phyloP scores from a whole-genome alignment of 2,888 invertebrate species.

The Sicus ferrugineus region DNA sequence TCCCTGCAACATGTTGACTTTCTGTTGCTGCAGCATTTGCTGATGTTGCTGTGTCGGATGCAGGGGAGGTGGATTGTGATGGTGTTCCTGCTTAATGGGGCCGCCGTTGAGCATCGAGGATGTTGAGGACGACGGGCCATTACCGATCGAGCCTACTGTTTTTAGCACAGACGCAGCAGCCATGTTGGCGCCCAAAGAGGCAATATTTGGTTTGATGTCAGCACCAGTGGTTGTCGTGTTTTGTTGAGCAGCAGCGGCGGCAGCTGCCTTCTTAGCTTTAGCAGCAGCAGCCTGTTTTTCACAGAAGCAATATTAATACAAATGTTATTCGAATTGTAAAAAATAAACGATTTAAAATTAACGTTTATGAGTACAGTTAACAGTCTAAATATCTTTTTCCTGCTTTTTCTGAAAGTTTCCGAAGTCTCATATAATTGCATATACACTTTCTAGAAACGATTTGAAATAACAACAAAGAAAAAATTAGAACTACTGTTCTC shows the following conservation, averaged over 20 bases:
- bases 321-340: neutral
- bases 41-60: slow-evolving; percentile 57
- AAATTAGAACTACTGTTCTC: too few species aligned
- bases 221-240: slow-evolving; percentile 43
- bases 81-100: slow-evolving; percentile 51
- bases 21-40: slow-evolving; percentile 39
- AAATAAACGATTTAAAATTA: neutral
- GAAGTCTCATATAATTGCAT: neutral
- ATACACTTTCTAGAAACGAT: too few species aligned
- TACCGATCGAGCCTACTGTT: slow-evolving; percentile 4
- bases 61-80: slow-evolving; percentile 56
- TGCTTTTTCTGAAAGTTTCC: neutral
- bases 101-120: slow-evolving; percentile 50
- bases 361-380: neutral
- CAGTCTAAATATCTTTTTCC: too few species aligned
- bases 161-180: slow-evolving; percentile 24
- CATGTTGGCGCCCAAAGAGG: slow-evolving; percentile 9
- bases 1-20: slow-evolving; percentile 10
- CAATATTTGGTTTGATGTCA: slow-evolving; percentile 48
- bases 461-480: too few species aligned
- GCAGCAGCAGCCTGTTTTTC: slow-evolving; percentile 52
- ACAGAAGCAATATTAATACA: neutral
- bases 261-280: slow-evolving; percentile 61
- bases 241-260: slow-evolving; percentile 54
- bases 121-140: slow-evolving; percentile 36